These are phyloP conservation scores for Cylas formicarius DNA, from an alignment of 1,140 invertebrate genomes.

Conservation along the genomic window DNA sequence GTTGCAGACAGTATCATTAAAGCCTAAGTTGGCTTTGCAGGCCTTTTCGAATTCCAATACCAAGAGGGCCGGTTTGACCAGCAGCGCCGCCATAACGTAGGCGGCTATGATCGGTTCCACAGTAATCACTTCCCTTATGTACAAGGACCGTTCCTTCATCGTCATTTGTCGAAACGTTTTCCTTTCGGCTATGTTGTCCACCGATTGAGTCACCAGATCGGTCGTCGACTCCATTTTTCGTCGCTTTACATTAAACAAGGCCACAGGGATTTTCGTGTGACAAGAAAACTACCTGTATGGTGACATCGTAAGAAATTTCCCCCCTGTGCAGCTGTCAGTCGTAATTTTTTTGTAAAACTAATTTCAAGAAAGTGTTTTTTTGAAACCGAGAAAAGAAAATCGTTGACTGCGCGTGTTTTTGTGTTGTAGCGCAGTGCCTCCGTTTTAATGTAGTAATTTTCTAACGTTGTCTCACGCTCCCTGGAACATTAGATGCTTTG, in stretches of 20 bases:
- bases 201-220: constrained; percentile 34
- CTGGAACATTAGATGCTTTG: too few relatives aligned
- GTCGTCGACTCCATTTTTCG: constrained; percentile 32
- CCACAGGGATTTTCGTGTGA: too few relatives aligned
- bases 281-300: too few relatives aligned
- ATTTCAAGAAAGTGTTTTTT: too few relatives aligned
- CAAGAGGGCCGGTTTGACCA: constrained; percentile 29
- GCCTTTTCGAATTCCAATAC: constrained; percentile 36
- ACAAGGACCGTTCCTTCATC: constrained; percentile 24
- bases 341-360: too few relatives aligned
- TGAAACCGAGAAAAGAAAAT: too few relatives aligned
- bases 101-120: constrained; percentile 36
- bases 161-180: constrained; percentile 28
- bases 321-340: too few relatives aligned
- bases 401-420: too few relatives aligned
- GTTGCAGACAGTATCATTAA: constrained; percentile 35
- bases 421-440: too few relatives aligned
- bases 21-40: constrained; percentile 29
- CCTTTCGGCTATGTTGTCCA: constrained; percentile 20
- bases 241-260: constrained; percentile 8
- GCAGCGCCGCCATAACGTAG: constrained; percentile 29
- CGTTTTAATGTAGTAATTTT: too few relatives aligned
- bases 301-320: too few relatives aligned
- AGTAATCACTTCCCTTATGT: constrained; percentile 34
- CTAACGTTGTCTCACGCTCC: too few relatives aligned